phyloP scores from a whole-genome alignment of 1,140 invertebrate genomes.

The Proales similis region DNA sequence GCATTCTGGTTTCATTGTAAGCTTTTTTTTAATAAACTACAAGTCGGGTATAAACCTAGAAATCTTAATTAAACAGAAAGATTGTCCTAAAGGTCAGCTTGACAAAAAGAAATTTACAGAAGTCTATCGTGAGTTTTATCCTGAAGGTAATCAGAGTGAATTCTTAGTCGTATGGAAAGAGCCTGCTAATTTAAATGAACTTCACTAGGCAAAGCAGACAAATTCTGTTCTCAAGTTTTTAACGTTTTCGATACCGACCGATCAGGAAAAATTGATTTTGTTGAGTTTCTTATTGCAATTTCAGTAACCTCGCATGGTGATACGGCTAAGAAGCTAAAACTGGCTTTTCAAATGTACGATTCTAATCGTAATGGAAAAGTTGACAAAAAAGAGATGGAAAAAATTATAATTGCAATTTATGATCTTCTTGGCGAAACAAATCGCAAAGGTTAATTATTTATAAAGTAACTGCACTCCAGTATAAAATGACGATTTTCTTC shows the following conservation, averaged over 20 bases:
- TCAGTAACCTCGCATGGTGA: constrained; percentile 28
- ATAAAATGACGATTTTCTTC: not conserved
- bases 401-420: constrained; percentile 47
- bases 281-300: constrained; percentile 37
- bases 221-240: constrained; percentile 38
- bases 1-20: constrained; percentile 33
- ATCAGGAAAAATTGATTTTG: constrained; percentile 36
- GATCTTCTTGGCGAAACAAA: constrained; percentile 37
- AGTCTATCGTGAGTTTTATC: constrained; percentile 36
- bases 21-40: not conserved
- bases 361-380: constrained; percentile 26
- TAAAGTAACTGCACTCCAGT: not conserved
- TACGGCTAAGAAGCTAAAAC: constrained; percentile 1
- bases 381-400: constrained; percentile 38
- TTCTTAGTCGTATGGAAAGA: not conserved
- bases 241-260: constrained; percentile 32
- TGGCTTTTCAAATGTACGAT: constrained; percentile 38
- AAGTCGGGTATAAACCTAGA: not conserved
- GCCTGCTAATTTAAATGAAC: not conserved
- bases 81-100: constrained; percentile 37
- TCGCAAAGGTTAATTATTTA: constrained; percentile 31
- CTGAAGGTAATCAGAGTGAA: constrained; percentile 2
- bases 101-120: constrained; percentile 39
- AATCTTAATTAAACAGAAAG: constrained; percentile 12
- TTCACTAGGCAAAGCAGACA: constrained; percentile 36